phyloP scores from a whole-genome alignment of 2,113 vertebrate genomes.

The Lepisosteus osseus region DNA sequence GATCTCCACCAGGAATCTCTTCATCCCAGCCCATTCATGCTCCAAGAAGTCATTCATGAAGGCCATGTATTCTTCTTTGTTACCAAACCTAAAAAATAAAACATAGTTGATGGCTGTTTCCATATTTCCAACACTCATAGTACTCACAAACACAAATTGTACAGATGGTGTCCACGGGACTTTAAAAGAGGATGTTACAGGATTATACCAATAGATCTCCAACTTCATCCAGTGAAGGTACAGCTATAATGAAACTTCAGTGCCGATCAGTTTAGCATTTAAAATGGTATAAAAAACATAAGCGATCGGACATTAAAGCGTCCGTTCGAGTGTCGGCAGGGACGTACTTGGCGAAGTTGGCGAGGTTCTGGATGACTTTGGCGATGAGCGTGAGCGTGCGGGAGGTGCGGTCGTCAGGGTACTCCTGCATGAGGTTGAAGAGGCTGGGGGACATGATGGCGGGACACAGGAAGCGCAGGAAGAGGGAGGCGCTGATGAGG shows the following conservation, averaged over 20 bases:
- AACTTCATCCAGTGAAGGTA: too few relatives aligned
- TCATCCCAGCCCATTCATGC: conserved; percentile 94
- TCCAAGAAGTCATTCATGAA: conserved; percentile 98
- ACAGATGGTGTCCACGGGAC: too few relatives aligned
- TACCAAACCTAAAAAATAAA: conserved; percentile 78
- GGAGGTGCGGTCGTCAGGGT: conserved; percentile 87
- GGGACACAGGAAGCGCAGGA: conserved; percentile 93
- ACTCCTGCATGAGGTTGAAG: conserved; percentile 92
- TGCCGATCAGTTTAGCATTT: too few relatives aligned
- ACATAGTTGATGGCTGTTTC: too few relatives aligned
- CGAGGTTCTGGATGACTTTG: conserved; percentile 97
- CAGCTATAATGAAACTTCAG: too few relatives aligned
- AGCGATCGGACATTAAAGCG: background rate
- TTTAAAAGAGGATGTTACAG: too few relatives aligned
- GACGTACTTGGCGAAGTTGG: conserved; percentile 93
- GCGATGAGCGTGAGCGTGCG: conserved; percentile 91
- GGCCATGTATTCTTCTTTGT: conserved; percentile 97
- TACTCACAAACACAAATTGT: too few relatives aligned
- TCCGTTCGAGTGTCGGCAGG: background rate
- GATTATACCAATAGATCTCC: too few relatives aligned
- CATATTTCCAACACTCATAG: too few relatives aligned
- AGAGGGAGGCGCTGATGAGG: conserved; percentile 91
- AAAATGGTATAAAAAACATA: background rate
- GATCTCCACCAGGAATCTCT: conserved; percentile 90
- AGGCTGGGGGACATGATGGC: conserved; percentile 97